Percentiles rank a stretch among this genome's conserved stretches.
phyloP scores from a whole-genome alignment of 92 coral and sea anemone species.

The Porites evermanni region DNA sequence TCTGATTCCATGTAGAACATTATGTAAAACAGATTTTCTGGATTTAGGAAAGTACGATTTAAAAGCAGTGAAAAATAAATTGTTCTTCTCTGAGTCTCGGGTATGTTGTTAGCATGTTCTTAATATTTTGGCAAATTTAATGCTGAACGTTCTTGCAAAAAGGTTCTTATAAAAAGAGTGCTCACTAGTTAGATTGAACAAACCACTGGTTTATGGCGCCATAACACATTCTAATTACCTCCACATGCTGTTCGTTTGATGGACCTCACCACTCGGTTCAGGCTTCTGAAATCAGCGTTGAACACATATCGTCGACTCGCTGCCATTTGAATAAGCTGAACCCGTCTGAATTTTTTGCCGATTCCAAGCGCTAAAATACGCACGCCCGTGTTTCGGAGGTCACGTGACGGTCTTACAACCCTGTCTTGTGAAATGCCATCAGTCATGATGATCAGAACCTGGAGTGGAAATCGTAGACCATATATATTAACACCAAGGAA shows the following conservation, averaged over 20 bases:
- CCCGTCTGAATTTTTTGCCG: constrained; percentile 54
- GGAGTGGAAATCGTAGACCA: neutral
- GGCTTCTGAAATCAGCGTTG: constrained; percentile 69
- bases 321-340: constrained; percentile 71
- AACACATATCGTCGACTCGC: constrained; percentile 67
- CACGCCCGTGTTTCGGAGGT: constrained; percentile 66
- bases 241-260: constrained; percentile 70
- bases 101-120: no score
- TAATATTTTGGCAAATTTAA: no score
- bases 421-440: constrained; percentile 81
- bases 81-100: no score
- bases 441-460: constrained; percentile 78
- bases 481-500: neutral
- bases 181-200: no score
- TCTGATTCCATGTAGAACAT: no score
- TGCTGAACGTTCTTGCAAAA: no score
- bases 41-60: no score
- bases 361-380: constrained; percentile 71
- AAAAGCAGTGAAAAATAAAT: no score
- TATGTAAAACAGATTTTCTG: no score
- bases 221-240: neutral
- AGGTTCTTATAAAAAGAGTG: no score
- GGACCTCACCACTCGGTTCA: constrained; percentile 50
- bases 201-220: neutral
- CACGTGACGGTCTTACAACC: constrained; percentile 56